Evolutionary conservation across 1,140 invertebrate species (phyloP).

Genomic region (Anastrepha obliqua): DNA sequence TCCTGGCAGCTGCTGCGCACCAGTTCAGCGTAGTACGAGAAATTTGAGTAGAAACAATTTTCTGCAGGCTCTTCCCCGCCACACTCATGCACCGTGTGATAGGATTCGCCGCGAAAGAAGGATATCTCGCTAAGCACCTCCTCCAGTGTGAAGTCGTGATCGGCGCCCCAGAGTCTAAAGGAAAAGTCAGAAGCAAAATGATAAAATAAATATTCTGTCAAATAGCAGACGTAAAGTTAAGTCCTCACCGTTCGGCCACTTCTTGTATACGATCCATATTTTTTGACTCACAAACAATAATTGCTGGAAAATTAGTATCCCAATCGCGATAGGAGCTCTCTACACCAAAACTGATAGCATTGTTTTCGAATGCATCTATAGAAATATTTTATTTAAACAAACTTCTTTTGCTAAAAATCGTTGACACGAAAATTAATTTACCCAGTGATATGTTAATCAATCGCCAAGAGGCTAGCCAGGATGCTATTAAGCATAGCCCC

Average conservation of each 20-base stretch:
- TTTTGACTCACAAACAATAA: slow-evolving; percentile 80
- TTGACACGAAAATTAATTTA: slow-evolving; percentile 52
- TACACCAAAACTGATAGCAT: slow-evolving; percentile 81
- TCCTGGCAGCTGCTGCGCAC: slow-evolving; percentile 78
- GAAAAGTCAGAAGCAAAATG: background rate
- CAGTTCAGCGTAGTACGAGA: slow-evolving; percentile 77
- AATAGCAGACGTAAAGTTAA: background rate
- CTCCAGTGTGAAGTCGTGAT: slow-evolving; percentile 82
- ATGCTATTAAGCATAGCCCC: slow-evolving; percentile 78
- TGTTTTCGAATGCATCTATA: slow-evolving; percentile 71
- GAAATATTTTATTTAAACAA: background rate
- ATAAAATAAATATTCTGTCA: background rate
- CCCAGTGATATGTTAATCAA: slow-evolving; percentile 78
- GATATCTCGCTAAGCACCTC: slow-evolving; percentile 81
- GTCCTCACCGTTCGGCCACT: slow-evolving; percentile 77
- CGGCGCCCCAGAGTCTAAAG: slow-evolving; percentile 77
- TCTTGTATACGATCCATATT: slow-evolving; percentile 78
- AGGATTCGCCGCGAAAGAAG: slow-evolving; percentile 80
- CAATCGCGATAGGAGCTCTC: slow-evolving; percentile 83
- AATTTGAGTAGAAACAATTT: slow-evolving; percentile 77
- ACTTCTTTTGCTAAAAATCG: background rate
- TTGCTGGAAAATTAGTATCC: slow-evolving; percentile 81
- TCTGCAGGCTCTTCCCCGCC: slow-evolving; percentile 73
- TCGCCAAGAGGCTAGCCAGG: slow-evolving; percentile 79
- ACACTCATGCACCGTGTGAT: slow-evolving; percentile 81